phyloP scores from a whole-genome alignment of 37 sponge, comb jelly and placozoan species.

The Theonella swinhoei region DNA sequence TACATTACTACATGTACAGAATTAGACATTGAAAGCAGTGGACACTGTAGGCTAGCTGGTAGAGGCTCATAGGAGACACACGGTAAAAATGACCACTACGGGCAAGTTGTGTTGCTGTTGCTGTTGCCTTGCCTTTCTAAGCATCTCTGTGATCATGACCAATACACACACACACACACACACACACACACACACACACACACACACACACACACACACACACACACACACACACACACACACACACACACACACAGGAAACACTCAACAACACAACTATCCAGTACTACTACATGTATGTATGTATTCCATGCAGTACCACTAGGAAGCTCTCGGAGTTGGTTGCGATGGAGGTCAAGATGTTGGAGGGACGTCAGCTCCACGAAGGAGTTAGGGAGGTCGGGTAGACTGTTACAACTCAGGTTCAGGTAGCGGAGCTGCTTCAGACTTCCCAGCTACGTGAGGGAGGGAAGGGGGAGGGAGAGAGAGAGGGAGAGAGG shows the following conservation, averaged over 20 bases:
- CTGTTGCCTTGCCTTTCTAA: too few species aligned
- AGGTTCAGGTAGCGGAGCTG: conserved; percentile 32
- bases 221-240: too few species aligned
- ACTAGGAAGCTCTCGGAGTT: conserved; percentile 55
- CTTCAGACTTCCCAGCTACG: neutral
- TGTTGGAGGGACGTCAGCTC: conserved; percentile 38
- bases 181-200: neutral
- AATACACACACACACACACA: too few species aligned
- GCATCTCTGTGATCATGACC: too few species aligned
- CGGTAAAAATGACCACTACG: neutral
- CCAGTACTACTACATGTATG: too few species aligned
- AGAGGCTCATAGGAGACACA: neutral
- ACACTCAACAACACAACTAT: too few species aligned
- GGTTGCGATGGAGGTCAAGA: conserved; percentile 64
- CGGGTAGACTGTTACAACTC: conserved; percentile 64
- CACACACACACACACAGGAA: too few species aligned
- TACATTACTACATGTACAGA: too few species aligned
- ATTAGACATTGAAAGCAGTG: too few species aligned
- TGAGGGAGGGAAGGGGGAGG: neutral
- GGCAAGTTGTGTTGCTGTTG: neutral
- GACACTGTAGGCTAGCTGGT: too few species aligned
- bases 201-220: too few species aligned
- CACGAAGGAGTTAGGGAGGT: conserved; percentile 53
- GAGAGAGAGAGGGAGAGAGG: neutral
- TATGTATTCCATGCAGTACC: too few species aligned